Evolutionary conservation across 2,888 invertebrate species (phyloP).

Genomic region (Elaeidobius kamerunicus): DNA sequence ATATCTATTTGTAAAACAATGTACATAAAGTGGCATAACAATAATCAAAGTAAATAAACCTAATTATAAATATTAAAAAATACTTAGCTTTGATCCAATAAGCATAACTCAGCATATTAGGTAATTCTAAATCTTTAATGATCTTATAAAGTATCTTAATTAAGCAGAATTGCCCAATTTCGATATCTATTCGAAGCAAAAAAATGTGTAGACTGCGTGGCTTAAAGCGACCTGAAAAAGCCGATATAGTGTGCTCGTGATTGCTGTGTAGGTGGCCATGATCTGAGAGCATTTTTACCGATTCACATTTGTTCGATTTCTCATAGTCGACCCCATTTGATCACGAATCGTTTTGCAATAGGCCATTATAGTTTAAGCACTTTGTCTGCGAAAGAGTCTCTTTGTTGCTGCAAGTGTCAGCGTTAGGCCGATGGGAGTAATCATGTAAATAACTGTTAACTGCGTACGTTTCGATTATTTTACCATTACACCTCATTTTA

Average conservation of each 20-base stretch:
- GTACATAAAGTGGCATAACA: not conserved
- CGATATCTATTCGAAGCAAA: slow-evolving; percentile 17
- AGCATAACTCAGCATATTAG: not conserved
- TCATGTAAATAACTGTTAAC: slow-evolving; percentile 3
- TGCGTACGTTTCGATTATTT: slow-evolving; percentile 1
- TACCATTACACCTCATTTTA: not conserved
- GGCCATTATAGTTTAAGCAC: slow-evolving; percentile 28
- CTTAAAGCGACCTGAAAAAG: slow-evolving; percentile 22
- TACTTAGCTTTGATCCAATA: too few relatives aligned
- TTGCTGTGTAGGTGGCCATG: slow-evolving; percentile 44
- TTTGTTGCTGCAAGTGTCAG: slow-evolving; percentile 25
- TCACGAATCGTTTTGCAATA: slow-evolving; percentile 44
- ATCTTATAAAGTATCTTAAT: slow-evolving; percentile 8
- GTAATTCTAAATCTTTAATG: not conserved
- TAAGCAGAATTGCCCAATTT: slow-evolving; percentile 13
- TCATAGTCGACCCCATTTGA: slow-evolving; percentile 45
- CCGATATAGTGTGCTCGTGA: slow-evolving; percentile 25
- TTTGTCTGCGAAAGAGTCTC: slow-evolving; percentile 28
- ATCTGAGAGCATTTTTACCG: slow-evolving; percentile 40
- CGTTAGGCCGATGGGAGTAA: slow-evolving; percentile 9
- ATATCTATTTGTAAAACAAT: too few relatives aligned
- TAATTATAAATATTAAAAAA: not conserved
- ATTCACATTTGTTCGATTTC: slow-evolving; percentile 45
- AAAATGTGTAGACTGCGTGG: slow-evolving; percentile 21
- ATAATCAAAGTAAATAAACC: not conserved